A percentile compares a stretch with the other conserved stretches of the same genome.
These are phyloP conservation scores for Drosophila mayri DNA, from an alignment of 1,140 invertebrate species.

Conservation along the genomic window DNA sequence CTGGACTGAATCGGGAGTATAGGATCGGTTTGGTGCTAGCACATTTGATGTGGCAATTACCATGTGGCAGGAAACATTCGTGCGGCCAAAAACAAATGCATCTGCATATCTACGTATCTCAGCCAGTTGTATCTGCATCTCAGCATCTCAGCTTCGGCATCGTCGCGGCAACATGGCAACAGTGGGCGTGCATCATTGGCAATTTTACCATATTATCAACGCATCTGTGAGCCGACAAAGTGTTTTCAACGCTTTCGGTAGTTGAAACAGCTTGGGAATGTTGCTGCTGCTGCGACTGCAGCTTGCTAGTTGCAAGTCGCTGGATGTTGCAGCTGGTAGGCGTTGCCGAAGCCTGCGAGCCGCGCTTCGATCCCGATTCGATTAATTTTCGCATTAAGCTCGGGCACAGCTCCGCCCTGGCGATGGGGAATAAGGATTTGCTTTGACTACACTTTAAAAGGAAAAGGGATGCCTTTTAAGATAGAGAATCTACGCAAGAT, in stretches of 20 bases:
- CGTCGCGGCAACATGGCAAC: constrained; percentile 48
- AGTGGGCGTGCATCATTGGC: constrained; percentile 81
- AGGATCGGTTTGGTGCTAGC: constrained; percentile 20
- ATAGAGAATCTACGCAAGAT: background rate
- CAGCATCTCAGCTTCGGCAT: constrained; percentile 10
- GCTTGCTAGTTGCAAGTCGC: constrained; percentile 30
- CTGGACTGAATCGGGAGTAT: constrained; percentile 2
- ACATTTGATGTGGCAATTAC: constrained; percentile 77
- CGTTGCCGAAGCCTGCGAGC: constrained; percentile 42
- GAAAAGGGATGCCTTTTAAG: background rate
- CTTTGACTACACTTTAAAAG: constrained; percentile 9
- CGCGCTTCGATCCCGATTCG: constrained; percentile 77
- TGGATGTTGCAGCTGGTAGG: constrained; percentile 44
- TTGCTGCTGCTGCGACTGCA: constrained; percentile 29
- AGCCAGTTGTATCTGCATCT: constrained; percentile 45
- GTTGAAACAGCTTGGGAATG: constrained; percentile 47
- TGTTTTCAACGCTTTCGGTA: constrained; percentile 83
- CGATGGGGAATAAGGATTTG: constrained; percentile 29
- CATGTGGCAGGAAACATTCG: constrained; percentile 67
- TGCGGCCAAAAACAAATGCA: constrained; percentile 59
- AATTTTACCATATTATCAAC: constrained; percentile 83
- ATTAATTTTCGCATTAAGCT: constrained; percentile 84
- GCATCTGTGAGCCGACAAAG: constrained; percentile 83
- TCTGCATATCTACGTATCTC: constrained; percentile 49
- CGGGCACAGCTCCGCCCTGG: constrained; percentile 71